Percentiles rank a stretch among this genome's conserved stretches.
Conservation (phyloP, 2,113 vertebrate species). For the Malurus elegans region DNA sequence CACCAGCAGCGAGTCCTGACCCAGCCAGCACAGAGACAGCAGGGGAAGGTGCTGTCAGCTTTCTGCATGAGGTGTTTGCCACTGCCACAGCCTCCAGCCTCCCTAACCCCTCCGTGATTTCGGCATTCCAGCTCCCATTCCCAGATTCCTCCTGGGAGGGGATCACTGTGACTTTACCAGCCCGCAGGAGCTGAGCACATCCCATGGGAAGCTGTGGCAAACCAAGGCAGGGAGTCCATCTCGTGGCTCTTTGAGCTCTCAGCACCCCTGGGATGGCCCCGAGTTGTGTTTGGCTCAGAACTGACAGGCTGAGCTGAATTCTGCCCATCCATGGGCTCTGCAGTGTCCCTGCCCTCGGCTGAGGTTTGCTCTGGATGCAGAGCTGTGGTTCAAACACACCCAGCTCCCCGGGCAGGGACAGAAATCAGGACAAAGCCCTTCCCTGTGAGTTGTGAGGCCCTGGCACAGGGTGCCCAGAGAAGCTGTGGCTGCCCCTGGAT, state of each 20-base stretch:
- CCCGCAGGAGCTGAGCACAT: not conserved
- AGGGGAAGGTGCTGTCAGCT: not conserved
- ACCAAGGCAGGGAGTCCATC: fast-evolving
- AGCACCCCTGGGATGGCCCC: not conserved
- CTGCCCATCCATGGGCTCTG: not conserved
- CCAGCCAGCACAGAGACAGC: not conserved
- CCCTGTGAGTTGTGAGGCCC: not conserved
- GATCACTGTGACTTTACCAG: not conserved
- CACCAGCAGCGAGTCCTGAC: not conserved
- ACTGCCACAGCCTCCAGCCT: not conserved
- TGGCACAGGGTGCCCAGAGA: not conserved
- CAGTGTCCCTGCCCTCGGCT: not conserved
- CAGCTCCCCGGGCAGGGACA: not conserved
- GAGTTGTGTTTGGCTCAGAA: not conserved
- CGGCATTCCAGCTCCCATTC: not conserved
- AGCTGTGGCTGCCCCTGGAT: not conserved
- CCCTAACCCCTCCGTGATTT: not conserved
- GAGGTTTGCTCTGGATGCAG: not conserved
- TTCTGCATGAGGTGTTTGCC: not conserved
- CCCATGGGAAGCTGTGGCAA: fast-evolving
- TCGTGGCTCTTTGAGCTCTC: not conserved
- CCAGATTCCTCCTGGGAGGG: no score
- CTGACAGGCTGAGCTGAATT: not conserved
- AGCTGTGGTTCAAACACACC: not conserved
- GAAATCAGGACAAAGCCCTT: not conserved